These are phyloP conservation scores for Drosophila acutilabella DNA, from an alignment of 2,888 invertebrate genomes.

Conservation along the genomic window DNA sequence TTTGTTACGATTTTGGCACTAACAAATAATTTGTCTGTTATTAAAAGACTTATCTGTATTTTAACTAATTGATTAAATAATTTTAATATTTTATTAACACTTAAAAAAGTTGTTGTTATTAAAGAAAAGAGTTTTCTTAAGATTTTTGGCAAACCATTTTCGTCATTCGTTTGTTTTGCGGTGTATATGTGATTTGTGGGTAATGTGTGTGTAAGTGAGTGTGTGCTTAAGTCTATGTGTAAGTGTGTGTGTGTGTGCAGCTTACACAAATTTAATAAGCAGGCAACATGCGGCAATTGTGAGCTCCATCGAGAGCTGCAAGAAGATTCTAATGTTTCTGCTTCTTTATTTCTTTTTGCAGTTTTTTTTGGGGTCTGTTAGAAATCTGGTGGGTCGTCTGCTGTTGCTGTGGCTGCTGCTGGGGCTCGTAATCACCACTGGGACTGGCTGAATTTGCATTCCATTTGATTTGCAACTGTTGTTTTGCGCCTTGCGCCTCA, in stretches of 20 bases:
- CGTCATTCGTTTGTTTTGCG: too few species aligned
- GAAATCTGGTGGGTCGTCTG: slow-evolving; percentile 38
- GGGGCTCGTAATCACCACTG: slow-evolving; percentile 76
- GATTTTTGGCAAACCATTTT: too few species aligned
- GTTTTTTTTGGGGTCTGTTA: slow-evolving; percentile 30
- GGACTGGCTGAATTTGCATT: slow-evolving; percentile 82
- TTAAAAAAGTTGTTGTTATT: too few species aligned
- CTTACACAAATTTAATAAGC: slow-evolving; percentile 71
- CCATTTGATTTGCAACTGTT: slow-evolving; percentile 83
- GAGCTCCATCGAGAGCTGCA: slow-evolving; percentile 34
- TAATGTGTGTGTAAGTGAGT: slow-evolving; percentile 14
- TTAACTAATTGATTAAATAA: too few species aligned
- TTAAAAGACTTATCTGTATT: too few species aligned
- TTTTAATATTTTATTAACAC: too few species aligned
- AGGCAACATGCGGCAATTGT: slow-evolving; percentile 44
- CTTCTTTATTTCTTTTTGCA: background rate
- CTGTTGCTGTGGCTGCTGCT: slow-evolving; percentile 18
- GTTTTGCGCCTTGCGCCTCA: slow-evolving; percentile 78
- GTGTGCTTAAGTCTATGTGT: slow-evolving; percentile 39
- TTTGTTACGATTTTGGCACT: too few species aligned
- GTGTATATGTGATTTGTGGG: too few species aligned
- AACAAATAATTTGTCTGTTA: too few species aligned
- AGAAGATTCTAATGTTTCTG: slow-evolving; percentile 48
- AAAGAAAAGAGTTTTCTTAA: too few species aligned
- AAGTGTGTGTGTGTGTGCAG: slow-evolving; percentile 26